These are phyloP conservation scores for Oceanodroma tethys DNA, from an alignment of 2,113 vertebrate genomes.

Conservation along the genomic window DNA sequence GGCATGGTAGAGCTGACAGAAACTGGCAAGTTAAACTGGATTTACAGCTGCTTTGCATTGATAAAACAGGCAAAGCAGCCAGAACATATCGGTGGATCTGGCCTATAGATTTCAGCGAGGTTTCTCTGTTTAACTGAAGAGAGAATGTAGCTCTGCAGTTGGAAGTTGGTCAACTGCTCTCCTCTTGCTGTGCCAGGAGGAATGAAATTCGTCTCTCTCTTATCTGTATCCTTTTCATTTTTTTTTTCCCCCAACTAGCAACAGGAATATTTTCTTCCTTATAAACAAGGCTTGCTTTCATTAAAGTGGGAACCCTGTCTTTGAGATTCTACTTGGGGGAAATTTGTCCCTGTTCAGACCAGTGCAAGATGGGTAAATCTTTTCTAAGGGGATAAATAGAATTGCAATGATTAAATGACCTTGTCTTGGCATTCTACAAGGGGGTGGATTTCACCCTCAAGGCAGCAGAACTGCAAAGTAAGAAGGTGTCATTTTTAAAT, in stretches of 20 bases:
- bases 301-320: neutral
- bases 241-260: neutral
- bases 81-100: neutral
- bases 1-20: conserved; percentile 23
- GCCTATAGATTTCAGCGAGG: neutral
- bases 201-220: neutral
- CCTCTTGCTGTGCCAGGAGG: neutral
- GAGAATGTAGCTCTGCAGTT: neutral
- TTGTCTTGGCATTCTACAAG: neutral
- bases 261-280: neutral
- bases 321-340: neutral
- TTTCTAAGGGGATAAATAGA: neutral
- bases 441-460: neutral
- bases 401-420: neutral
- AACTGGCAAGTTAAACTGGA: conserved; percentile 37
- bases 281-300: neutral
- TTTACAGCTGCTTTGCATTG: conserved; percentile 54
- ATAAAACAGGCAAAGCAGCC: conserved; percentile 13
- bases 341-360: neutral
- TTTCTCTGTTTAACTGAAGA: neutral
- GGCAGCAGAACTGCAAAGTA: neutral
- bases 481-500: neutral
- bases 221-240: neutral
- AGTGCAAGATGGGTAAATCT: neutral
- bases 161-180: neutral